Evolutionary conservation across 2,797 vertebrate species (phyloP), one percentile per base, ranked within the genome.

Genomic region (Spinibarbus caldwelli): DNA sequence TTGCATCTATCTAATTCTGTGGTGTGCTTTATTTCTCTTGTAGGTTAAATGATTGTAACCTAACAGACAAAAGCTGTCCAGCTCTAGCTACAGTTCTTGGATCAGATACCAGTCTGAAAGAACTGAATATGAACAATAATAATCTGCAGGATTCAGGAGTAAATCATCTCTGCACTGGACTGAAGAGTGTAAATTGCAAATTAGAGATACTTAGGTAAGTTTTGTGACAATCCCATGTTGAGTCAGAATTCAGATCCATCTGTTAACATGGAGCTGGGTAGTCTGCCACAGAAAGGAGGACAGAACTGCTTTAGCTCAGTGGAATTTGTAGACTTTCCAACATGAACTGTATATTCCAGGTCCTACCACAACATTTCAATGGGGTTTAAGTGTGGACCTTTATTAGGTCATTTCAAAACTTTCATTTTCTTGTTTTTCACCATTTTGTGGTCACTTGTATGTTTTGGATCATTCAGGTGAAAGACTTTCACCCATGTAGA

Each of bases 41-140:
- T 38, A 84, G 82, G 34, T n/a, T 84, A 21, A 57, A 68, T 84
- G 62, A 68, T 31, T 78, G 73, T 68, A 31, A 57, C 36, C 8
- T 67, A 10, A 67, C 64, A 36, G 64, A 67, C 64, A 67, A 21
- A 67, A 67, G 64, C 17, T 67, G 64, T 67, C 17, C 64, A 34
- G 64, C 31, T 67, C 31, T 67, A 17, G 8, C 64, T 67, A 2
- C 9, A 67, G 31, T 67, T 36, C 64, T 67, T 67, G 64, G 31
- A 67, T 36, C 17, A 67, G 31, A 67, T 67, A 67, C 15, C 31
- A 36, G 5, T 59, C 34, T 78, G 52, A 57, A 41, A 23, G 75
- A 78, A 14, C 34, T 78, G 21, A 59, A 78, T 23, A 78, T 78
- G 2, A 36, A 41, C 34, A 59, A 78, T 26, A 78, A 78, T 17